Conservation (phyloP, 2,888 invertebrate genomes). For the Ennomos fuscantarius region DNA sequence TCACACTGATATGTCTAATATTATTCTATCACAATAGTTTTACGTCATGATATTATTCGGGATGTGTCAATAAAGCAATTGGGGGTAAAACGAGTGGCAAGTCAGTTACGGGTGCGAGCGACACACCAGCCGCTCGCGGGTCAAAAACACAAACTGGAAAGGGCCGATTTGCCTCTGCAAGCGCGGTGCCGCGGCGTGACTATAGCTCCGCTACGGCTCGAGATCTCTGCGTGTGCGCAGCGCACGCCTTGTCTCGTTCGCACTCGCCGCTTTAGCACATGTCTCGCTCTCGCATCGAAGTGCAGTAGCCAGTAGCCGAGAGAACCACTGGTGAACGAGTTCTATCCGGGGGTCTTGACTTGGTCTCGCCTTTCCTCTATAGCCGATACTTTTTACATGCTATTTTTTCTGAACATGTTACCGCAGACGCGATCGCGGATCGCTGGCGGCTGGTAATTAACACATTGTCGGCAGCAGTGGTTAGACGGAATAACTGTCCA, state of each 20-base stretch:
- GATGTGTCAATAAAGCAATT: conserved; percentile 63
- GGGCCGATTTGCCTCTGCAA: conserved; percentile 69
- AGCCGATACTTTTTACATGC: conserved; percentile 70
- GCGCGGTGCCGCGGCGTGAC: conserved; percentile 52
- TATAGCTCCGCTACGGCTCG: conserved; percentile 57
- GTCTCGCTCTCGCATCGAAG: conserved; percentile 45
- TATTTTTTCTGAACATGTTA: conserved; percentile 68
- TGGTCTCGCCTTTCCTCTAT: conserved; percentile 73
- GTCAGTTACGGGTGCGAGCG: conserved; percentile 63
- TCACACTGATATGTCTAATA: conserved; percentile 64
- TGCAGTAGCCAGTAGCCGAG: conserved; percentile 78
- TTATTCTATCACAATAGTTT: conserved; percentile 58
- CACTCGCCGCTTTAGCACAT: conserved; percentile 19
- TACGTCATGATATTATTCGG: conserved; percentile 71
- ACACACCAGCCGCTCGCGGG: conserved; percentile 76
- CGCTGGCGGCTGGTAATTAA: conserved; percentile 71
- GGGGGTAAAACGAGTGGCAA: conserved; percentile 73
- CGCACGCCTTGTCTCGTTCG: conserved; percentile 50
- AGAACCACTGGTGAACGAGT: conserved; percentile 77
- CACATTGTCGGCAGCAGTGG: conserved; percentile 60
- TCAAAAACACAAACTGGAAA: conserved; percentile 78
- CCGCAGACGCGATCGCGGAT: conserved; percentile 68
- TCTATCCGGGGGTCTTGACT: conserved; percentile 76
- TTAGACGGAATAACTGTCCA: conserved; percentile 47
- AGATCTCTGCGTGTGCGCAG: conserved; percentile 71